Conservation (phyloP, 2,113 vertebrate species). For the Megaceryle torquata region DNA sequence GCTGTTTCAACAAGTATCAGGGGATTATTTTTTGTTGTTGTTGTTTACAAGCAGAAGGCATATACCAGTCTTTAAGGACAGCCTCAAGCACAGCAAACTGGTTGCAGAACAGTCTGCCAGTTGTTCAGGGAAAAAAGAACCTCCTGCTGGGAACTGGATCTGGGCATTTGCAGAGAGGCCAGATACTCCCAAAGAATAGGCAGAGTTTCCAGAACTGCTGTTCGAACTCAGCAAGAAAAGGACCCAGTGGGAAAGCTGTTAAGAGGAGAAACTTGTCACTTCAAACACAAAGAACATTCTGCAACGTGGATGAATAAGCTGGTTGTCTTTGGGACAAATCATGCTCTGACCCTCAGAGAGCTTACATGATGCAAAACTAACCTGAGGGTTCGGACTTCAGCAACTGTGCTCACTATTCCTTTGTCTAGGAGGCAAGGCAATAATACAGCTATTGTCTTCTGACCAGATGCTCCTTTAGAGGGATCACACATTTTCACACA, state of each 20-base stretch:
- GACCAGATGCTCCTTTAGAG: slow-evolving; percentile 84
- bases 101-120: neutral
- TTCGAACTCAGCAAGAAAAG: neutral
- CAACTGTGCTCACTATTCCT: slow-evolving; percentile 91
- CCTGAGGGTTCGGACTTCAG: slow-evolving; percentile 95
- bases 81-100: neutral
- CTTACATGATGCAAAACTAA: slow-evolving; percentile 40
- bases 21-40: neutral
- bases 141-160: neutral
- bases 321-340: neutral
- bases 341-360: rapidly evolving
- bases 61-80: neutral
- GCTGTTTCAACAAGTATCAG: neutral
- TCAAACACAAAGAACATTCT: neutral
- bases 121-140: neutral
- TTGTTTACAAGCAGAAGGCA: neutral
- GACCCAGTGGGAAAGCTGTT: neutral
- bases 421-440: slow-evolving; percentile 95
- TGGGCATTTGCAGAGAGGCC: neutral
- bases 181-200: neutral
- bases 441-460: slow-evolving; percentile 86
- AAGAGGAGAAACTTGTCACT: neutral
- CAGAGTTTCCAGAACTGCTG: neutral
- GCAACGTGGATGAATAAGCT: neutral
- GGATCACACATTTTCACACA: slow-evolving; percentile 96